A percentile compares a stretch with the other conserved stretches of the same genome.
phyloP scores from a whole-genome alignment of 2,113 vertebrate species.

The Amia ocellicauda region DNA sequence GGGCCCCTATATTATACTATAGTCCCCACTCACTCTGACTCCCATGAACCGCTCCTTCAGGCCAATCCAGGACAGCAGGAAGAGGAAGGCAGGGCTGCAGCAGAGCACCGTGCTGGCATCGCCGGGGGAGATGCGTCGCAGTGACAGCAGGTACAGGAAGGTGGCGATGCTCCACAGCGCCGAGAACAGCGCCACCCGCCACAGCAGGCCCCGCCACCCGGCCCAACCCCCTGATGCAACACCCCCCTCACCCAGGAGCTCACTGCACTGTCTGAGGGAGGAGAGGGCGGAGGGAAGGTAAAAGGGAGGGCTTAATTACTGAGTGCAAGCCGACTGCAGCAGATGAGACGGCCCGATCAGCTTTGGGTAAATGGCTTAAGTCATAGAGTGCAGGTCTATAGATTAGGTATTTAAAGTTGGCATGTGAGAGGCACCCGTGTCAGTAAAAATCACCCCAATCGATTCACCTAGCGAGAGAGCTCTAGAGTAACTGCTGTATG shows the following conservation, averaged over 20 bases:
- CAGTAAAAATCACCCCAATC: no score
- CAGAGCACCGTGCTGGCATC: conserved; percentile 49
- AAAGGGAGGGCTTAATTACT: neutral
- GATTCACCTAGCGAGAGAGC: no score
- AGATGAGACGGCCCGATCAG: conserved; percentile 28
- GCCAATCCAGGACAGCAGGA: conserved; percentile 56
- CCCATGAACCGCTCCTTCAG: conserved; percentile 55
- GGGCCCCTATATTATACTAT: no score
- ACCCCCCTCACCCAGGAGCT: no score
- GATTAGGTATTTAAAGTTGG: no score
- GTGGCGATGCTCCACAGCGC: conserved; percentile 41
- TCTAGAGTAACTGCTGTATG: no score
- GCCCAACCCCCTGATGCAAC: conserved; percentile 38
- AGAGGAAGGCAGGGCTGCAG: conserved; percentile 50
- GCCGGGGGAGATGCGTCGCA: conserved; percentile 35
- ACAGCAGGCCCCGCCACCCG: conserved; percentile 30
- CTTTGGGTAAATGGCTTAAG: conserved; percentile 26
- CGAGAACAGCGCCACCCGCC: conserved; percentile 41
- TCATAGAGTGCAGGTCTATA: neutral
- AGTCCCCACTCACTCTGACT: conserved; percentile 35
- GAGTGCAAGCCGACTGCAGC: conserved; percentile 19
- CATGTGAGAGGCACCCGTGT: no score
- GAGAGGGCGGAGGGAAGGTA: neutral
- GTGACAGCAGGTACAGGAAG: conserved; percentile 47
- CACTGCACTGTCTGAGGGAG: neutral